A percentile compares a stretch with the other conserved stretches of the same genome.
phyloP scores from a whole-genome alignment of 2,888 invertebrate genomes.

The Mythimna lalbum region DNA sequence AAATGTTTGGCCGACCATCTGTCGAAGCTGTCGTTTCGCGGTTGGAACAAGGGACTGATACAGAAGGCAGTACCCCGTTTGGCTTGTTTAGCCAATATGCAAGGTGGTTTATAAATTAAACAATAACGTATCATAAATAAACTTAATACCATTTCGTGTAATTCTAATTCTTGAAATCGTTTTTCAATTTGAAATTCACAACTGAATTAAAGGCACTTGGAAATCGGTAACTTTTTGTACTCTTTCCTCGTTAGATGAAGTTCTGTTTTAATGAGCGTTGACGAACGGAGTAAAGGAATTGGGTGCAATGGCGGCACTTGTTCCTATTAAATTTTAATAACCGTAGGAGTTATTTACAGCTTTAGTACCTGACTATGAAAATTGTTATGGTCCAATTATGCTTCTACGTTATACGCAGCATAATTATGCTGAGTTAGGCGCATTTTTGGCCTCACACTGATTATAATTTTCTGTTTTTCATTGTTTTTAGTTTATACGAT shows the following conservation, averaged over 20 bases:
- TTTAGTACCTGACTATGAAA: not conserved
- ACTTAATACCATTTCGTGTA: not conserved
- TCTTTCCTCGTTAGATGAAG: slow-evolving; percentile 45
- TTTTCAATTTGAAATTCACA: slow-evolving; percentile 3
- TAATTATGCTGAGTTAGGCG: too few relatives aligned
- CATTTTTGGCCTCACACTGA: too few relatives aligned
- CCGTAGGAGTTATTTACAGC: slow-evolving; percentile 10
- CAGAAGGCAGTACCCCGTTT: too few relatives aligned
- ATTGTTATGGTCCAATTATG: not conserved
- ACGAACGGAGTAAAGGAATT: slow-evolving; percentile 30
- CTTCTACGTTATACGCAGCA: too few relatives aligned
- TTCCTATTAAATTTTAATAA: slow-evolving; percentile 43
- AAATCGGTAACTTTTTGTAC: slow-evolving; percentile 49
- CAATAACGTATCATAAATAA: not conserved
- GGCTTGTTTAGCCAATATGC: too few relatives aligned
- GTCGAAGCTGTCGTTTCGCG: too few relatives aligned
- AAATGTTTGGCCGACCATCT: too few relatives aligned
- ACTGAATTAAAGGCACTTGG: slow-evolving; percentile 37
- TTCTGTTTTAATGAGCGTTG: slow-evolving; percentile 51
- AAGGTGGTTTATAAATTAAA: too few relatives aligned
- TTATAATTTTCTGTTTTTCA: too few relatives aligned
- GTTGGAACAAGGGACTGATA: too few relatives aligned
- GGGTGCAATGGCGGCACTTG: slow-evolving; percentile 3
- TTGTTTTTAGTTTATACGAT: too few relatives aligned
- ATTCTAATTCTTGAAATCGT: not conserved